Conservation (phyloP, 2,113 vertebrate species). For the Chrysemys picta region DNA sequence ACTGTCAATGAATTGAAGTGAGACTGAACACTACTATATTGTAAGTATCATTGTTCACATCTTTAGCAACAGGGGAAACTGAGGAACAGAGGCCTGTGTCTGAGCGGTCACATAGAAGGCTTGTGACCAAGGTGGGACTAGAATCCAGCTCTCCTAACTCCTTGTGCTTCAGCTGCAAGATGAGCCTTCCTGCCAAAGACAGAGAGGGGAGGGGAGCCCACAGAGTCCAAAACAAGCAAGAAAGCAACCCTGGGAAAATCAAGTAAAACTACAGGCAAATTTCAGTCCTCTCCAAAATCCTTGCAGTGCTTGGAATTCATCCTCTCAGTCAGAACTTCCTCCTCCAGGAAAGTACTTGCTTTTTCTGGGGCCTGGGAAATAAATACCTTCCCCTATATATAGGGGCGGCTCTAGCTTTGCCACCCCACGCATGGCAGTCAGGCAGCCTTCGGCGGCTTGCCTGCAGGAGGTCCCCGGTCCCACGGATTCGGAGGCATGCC, state of each 20-base stretch:
- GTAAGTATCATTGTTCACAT: not conserved
- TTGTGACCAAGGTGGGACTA: not conserved
- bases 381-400: too few species aligned
- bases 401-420: too few species aligned
- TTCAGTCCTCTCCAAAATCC: not conserved
- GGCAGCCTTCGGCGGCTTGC: too few species aligned
- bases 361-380: not conserved
- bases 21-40: not conserved
- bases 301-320: not conserved
- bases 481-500: too few species aligned
- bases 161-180: too few species aligned
- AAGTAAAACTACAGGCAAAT: not conserved
- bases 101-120: not conserved
- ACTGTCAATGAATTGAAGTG: not conserved
- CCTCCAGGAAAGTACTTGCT: accelerated
- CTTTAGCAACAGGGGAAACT: not conserved
- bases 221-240: not conserved
- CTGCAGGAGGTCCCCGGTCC: too few species aligned
- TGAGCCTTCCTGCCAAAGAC: not conserved
- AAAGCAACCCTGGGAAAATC: not conserved
- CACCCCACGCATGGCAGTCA: too few species aligned
- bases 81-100: not conserved
- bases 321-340: not conserved
- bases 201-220: not conserved
- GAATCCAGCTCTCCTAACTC: not conserved